Percentiles rank a stretch among this genome's conserved stretches.
phyloP scores from a whole-genome alignment of 2,113 vertebrate species.

The Bagarius yarrelli region DNA sequence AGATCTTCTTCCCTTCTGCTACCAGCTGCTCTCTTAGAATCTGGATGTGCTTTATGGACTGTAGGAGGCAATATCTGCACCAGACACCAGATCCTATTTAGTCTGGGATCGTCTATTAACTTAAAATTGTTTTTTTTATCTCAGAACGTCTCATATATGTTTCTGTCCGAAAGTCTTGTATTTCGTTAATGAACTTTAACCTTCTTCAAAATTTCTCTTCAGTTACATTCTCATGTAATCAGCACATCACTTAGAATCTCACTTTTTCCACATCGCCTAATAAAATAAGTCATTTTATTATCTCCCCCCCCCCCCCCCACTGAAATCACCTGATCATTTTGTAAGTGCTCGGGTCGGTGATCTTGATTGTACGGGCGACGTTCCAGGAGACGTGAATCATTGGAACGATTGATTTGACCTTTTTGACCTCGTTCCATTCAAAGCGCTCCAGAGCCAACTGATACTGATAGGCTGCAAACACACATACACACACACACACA shows the following conservation, averaged over 20 bases:
- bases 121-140: too few relatives aligned
- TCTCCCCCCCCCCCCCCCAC: neutral
- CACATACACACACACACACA: constrained; percentile 27
- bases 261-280: neutral
- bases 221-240: neutral
- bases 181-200: neutral
- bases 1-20: constrained; percentile 84
- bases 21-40: constrained; percentile 81
- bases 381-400: constrained; percentile 96
- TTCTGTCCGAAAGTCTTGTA: neutral
- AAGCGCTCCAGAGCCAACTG: constrained; percentile 89
- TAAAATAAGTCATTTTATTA: neutral
- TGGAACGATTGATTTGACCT: constrained; percentile 91
- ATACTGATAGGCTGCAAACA: constrained; percentile 83
- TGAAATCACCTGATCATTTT: constrained; percentile 85
- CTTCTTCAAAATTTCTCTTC: neutral
- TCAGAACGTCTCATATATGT: neutral
- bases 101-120: too few relatives aligned
- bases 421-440: constrained; percentile 90
- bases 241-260: neutral
- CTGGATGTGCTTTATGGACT: constrained; percentile 89
- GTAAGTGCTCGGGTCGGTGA: constrained; percentile 80
- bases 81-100: neutral
- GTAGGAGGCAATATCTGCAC: constrained; percentile 84
- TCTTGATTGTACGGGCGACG: constrained; percentile 84